Base-by-base conservation (phyloP, 64 coral and sea anemone species). In the Acropora yongei region DNA sequence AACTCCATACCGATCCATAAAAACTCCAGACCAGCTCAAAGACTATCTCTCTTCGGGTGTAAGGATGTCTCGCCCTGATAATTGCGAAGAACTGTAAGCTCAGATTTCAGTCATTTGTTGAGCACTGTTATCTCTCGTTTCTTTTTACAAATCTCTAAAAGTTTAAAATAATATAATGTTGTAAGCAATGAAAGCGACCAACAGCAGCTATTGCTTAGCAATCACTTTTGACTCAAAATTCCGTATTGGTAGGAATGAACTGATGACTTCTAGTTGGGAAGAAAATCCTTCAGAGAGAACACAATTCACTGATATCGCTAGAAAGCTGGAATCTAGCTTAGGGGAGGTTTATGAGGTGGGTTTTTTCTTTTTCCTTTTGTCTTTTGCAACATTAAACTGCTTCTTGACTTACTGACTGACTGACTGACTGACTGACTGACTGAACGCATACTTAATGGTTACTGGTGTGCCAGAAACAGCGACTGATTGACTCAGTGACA, bases 211-310 rank as follows among this genome's bases (percentile, higher is more conserved):
- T 30, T 30, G 30, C 30, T 30, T 30, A 30, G 30, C 30, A 30
- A 30, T 30, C 30, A 30, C 30, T 30, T 30, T 30, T 30, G 30
- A 30, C 30, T 30, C 30, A 30, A 30, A 30, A 30, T 30, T 30
- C 30, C 30, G 3, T 13, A 63, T 82, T 82, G 41, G 39, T 4
- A 82, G 79, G 30, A 63, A 65, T 61, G 30, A 41, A 16, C 19
- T 82, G 11, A 82, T 82, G 79, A 16, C 4, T 43, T 17, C 12
- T 0, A 63, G 79, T 44, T 82, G 79, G 79, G 39, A 60, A 13
- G 79, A 82, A 82, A 66, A 61, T 43, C 79, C 79, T 42, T 82
- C 55, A 19, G 41, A 60, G 79, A 82, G 79, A 20, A 51, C 79
- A 5, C 17, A n/a, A 63, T 82, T 82, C 65, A 12, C 55, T 63